Conservation (phyloP, 2,797 vertebrate species). For the Euthynnus affinis region DNA sequence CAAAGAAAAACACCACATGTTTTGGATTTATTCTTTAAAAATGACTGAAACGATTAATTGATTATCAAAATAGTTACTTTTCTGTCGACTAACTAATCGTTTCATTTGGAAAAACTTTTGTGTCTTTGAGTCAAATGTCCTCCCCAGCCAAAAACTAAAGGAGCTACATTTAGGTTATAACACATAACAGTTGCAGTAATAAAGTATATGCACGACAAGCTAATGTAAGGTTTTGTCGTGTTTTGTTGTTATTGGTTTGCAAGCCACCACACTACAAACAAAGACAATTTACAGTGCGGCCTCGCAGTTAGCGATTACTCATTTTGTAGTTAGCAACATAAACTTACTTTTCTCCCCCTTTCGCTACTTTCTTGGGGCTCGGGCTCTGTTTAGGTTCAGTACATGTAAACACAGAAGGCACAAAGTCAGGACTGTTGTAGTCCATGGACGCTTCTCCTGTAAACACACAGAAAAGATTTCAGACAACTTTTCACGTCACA, state of each 20-base stretch:
- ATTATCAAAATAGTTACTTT: neutral
- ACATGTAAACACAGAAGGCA: conserved; percentile 66
- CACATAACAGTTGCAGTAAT: neutral
- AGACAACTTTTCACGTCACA: fast-evolving
- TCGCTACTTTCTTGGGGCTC: neutral
- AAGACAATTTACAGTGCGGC: neutral
- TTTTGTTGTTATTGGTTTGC: neutral
- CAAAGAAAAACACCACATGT: neutral
- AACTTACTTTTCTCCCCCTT: conserved; percentile 37
- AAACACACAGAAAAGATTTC: neutral
- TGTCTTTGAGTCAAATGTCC: neutral
- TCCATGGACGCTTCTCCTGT: conserved; percentile 60
- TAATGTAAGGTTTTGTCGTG: too few relatives aligned
- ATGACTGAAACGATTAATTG: neutral
- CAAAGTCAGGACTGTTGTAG: conserved; percentile 55
- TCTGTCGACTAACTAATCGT: too few relatives aligned
- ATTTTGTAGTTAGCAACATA: neutral
- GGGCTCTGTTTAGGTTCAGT: fast-evolving
- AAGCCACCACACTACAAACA: neutral
- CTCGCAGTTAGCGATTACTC: too few relatives aligned
- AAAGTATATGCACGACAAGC: too few relatives aligned
- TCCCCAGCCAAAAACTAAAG: neutral
- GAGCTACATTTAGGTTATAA: neutral
- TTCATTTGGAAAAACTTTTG: neutral
- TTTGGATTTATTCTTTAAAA: too few relatives aligned